These are phyloP conservation scores for Vanacampus margaritifer DNA, from an alignment of 2,113 vertebrate genomes.

Conservation along the genomic window DNA sequence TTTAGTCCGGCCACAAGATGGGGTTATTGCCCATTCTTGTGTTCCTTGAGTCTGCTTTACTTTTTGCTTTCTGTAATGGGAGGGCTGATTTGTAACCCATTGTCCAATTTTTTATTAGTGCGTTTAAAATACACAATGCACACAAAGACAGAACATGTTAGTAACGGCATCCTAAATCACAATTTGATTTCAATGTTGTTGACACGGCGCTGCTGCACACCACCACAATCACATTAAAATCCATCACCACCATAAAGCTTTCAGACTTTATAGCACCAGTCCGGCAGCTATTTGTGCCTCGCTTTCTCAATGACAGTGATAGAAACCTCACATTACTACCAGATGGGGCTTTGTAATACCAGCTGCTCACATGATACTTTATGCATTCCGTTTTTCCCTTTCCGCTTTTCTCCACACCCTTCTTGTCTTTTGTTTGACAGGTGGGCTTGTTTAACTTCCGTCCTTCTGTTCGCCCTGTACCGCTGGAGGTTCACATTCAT, in stretches of 20 bases:
- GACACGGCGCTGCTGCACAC: neutral
- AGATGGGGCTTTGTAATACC: constrained; percentile 60
- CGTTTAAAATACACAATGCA: constrained; percentile 40
- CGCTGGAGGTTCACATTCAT: constrained; percentile 94
- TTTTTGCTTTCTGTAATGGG: constrained; percentile 36
- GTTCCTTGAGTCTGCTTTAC: constrained; percentile 54
- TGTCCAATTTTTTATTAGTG: constrained; percentile 48
- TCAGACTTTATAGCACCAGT: constrained; percentile 1
- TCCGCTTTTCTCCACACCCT: neutral
- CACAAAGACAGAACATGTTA: neutral
- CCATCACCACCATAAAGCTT: constrained; percentile 3
- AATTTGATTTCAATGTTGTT: neutral
- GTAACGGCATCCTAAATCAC: neutral
- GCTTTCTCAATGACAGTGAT: constrained; percentile 29
- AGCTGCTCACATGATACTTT: constrained; percentile 60
- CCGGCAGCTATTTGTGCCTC: constrained; percentile 19
- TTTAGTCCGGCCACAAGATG: neutral
- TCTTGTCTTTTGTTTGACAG: constrained; percentile 62
- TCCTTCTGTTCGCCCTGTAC: constrained; percentile 95
- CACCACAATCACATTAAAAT: constrained; percentile 15
- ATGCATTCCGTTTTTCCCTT: constrained; percentile 14
- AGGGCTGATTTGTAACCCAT: constrained; percentile 25
- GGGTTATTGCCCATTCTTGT: constrained; percentile 8
- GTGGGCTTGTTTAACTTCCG: constrained; percentile 98
- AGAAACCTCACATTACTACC: constrained; percentile 54